Evolutionary conservation across 2,797 vertebrate species (phyloP), one percentile per base, ranked within the genome.

Genomic region (Periparus ater): DNA sequence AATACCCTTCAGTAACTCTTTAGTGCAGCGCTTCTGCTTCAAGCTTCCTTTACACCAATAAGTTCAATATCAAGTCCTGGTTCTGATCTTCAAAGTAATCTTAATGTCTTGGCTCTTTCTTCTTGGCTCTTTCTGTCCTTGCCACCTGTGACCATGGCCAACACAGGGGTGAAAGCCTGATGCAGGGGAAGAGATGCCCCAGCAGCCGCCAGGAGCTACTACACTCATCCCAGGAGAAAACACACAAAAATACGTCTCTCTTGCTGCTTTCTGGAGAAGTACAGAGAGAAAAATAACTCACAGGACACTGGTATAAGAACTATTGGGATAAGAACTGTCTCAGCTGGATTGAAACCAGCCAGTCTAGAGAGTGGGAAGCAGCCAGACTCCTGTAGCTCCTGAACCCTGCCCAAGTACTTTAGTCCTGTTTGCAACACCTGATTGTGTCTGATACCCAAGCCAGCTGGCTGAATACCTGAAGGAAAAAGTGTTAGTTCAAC

Each of bases 121-220:
- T 47, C 62, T n/a, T n/a, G 66, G 40, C 36, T 34, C 9, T 3
- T 34, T 57, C 65, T 61, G 53, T 72, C 19, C 62, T 34, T 75
- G 63, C 23, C n/a, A 3, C 25, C 12, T 11, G 8, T 44, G 62
- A 15, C 74, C 1, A 0, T 45, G 29, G 25, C 38, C 38, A 17
- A 4, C 0, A 0, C 19, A 23, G 51, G 10, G 7, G 16, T 44
- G 45, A 63, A 67, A 57, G 17, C 21, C 70, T 48, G 30, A 18
- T 25, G 23, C 36, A 6, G 8, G 20, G 20, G 7, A 3, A 82
- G 45, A 53, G 15, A 48, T 8, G 25, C 30, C 38, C 10, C 58
- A 57, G 66, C 22, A 45, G 50, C 54, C 54, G 19, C 50, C 44
- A 70, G 58, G 25, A 84, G 45, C 54, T 53, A 13, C 19, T 54